Evolutionary conservation across 2,113 vertebrate species (phyloP).

Genomic region (Otocyon megalotis): DNA sequence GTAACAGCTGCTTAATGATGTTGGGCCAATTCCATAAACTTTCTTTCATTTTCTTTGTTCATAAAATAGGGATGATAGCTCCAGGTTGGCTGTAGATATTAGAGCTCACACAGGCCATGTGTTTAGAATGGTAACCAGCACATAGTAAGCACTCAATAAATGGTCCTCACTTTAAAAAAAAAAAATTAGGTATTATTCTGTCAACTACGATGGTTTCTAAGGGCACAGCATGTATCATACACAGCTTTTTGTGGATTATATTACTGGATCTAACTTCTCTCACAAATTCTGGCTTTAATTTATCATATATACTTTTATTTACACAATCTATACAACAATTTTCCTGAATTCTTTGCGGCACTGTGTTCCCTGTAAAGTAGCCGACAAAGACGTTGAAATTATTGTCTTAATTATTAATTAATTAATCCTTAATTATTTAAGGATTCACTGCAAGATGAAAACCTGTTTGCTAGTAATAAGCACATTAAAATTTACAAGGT

Average conservation of each 20-base stretch:
- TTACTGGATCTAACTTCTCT: not conserved
- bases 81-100: not conserved
- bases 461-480: not conserved
- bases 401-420: not conserved
- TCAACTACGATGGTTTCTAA: not conserved
- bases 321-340: not conserved
- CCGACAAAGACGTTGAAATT: not conserved
- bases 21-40: not conserved
- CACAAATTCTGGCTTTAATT: not conserved
- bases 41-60: not conserved
- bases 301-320: not conserved
- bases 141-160: not conserved
- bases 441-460: not conserved
- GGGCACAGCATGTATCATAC: not conserved
- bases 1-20: not conserved
- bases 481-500: not conserved
- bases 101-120: not conserved
- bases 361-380: not conserved
- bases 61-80: not conserved
- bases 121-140: not conserved
- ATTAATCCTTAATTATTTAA: not conserved
- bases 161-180: not conserved
- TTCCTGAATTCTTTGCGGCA: not conserved
- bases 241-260: not conserved
- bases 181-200: not conserved